Evolutionary conservation across 2,113 vertebrate species (phyloP), one percentile per base, ranked within the genome.

Genomic region (Emydocephalus ijimae): DNA sequence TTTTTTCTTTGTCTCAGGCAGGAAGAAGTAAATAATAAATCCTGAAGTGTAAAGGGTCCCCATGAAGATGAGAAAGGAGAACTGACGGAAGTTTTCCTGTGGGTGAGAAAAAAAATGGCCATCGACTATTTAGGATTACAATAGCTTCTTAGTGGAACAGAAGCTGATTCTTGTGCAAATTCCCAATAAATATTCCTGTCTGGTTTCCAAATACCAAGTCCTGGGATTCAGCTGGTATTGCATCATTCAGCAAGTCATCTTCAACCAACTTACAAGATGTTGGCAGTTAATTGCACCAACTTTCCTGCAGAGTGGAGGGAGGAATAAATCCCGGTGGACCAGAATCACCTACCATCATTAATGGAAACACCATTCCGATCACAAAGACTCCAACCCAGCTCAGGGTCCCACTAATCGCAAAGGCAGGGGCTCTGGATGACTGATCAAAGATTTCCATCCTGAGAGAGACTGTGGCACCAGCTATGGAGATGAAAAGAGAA

Each of bases 1-100:
- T 95, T 98, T 99, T 48, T 98, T 98, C 90, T 98, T 98, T 14
- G 98, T 99, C 97, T 99, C 98, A 34, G 98, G 98, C 95, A 99
- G 96, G 94, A 98, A 95, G 54, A 99, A 81, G 91, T 97, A 97
- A 52, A 98, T 93, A 45, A 96, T 96, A 2, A 97, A 61, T 10
- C 97, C 97, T 34, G 98, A 97, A 74, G 97, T 56, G 92, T 98
- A 94, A 95, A 98, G 98, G 89, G 98, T 95, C 0, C 88, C 93
- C 81, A 96, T 98, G 57, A 98, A 99, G 21, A 98, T 98, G 92
- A 99, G 97, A 85, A 98, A 99, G 95, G 98, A 98, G 96, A 97
- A 99, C 34, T 98, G 96, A 10, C 96, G 96, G 90, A 99, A 92
- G 54, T 94, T 97, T 52, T 97, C 98, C 98, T 99, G 97, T 3